Base-by-base conservation (phyloP, 2,113 vertebrate species). In the Petaurus breviceps region DNA sequence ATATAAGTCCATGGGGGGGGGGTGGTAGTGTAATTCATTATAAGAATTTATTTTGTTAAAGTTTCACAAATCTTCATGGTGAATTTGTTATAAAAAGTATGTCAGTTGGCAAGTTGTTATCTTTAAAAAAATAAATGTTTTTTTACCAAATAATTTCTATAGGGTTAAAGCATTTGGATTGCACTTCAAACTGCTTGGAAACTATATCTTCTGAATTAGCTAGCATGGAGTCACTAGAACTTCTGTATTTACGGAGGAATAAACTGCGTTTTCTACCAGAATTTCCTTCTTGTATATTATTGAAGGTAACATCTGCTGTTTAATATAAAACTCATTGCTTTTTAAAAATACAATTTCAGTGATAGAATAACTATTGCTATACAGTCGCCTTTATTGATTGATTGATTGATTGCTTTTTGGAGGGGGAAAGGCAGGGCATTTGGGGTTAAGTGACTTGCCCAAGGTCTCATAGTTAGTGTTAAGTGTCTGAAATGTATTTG, bases 161-260 rank as follows among this genome's bases (percentile, higher is more conserved):
- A 99, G 99, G 97, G 95, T 98, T 99, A 92, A 99, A 98, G 95
- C 98, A 99, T n/a, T 97, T 99, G 98, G 99, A 99, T 97, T 99
- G 99, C 97, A 99, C 99, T 95, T 99, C 98, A n/a, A 99, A 99
- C 97, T 98, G 99, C 95, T 98, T 99, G 98, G 99, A 99, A 95
- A 98, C 98, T 0, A 94, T 99, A 3, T 99, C 99, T 51, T 84
- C 98, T 23, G 98, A 99, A 89, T 43, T 99, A 61, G 99, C 99
- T 0, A 97, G 97, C 90, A 99, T 99, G 99, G 98, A 98, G 0
- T 99, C 99, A 90, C 98, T 99, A 95, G 99, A 99, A 97, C 99
- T 99, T 97, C 99, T 99, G 2, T 99, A 99, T 97, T 98, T 99
- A 95, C 98, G 99, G 95, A 99, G 99, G 97, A 99, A 99, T 98